Evolutionary conservation across 2,797 vertebrate species (phyloP), one percentile per base, ranked within the genome.

Genomic region (Rousettus madagascariensis): DNA sequence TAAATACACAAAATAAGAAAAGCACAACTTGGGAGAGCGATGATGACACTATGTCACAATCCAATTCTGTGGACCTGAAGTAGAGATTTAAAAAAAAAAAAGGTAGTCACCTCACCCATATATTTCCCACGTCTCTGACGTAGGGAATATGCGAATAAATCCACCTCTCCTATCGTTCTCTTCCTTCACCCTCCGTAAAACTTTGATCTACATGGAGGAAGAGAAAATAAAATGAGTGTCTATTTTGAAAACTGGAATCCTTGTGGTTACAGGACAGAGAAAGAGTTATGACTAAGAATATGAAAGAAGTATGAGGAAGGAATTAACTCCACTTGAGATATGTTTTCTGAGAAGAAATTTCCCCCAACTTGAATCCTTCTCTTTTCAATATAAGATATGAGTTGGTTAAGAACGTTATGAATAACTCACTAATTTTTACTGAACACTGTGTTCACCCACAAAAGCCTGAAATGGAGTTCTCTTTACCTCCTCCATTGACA

Each of bases 111-210:
- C 98, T 98, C 98, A 99, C 99, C 99, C 98, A 97, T 99, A 99
- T 93, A 99, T 98, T 68, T 99, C 99, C 99, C 99, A 99, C 1
- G 99, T 99, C 96, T 99, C 98, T 9, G 98, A 98, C 4, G 99
- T 99, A 83, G 99, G 99, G 97, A 99, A 99, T 98, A 99, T 99
- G 57, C 99, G 98, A 85, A 99, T 98, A 90, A 99, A 99, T 91
- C 99, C 99, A 49, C 99, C 99, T 97, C 99, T 98, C 95, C 99
- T 98, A 75, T 99, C 99, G 36, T 99, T 98, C 97, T 99, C 99
- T 92, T 99, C 99, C 98, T 98, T 99, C 91, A 99, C 99, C 93
- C 98, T 99, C 93, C 99, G 98, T 94, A 99, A 98, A 93, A 99
- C 99, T 98, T 99, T 99, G 93, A 99, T 98, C 99, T 99, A 97